Percentiles rank a stretch among this genome's conserved stretches.
Conservation (phyloP, 2,113 vertebrate species). For the Carassius auratus region DNA sequence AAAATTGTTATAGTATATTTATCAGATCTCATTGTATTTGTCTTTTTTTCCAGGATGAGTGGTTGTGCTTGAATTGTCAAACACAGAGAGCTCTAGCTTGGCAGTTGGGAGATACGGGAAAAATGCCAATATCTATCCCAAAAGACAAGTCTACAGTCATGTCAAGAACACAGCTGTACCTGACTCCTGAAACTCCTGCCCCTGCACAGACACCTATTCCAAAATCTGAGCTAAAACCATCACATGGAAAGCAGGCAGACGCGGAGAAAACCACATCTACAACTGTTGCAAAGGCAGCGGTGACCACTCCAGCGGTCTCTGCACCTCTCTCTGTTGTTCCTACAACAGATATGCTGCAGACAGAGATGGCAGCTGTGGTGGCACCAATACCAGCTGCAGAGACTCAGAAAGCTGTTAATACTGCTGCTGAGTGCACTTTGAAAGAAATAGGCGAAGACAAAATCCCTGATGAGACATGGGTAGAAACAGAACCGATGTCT, state of each 20-base stretch:
- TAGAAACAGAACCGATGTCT: not conserved
- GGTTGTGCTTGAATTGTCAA: constrained; percentile 97
- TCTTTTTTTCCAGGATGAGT: constrained; percentile 83
- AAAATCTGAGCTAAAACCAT: constrained; percentile 15
- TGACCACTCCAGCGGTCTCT: constrained; percentile 19
- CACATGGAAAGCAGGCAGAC: constrained; percentile 34
- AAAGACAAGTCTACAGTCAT: constrained; percentile 62
- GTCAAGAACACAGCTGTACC: constrained; percentile 60
- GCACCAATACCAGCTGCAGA: constrained; percentile 9
- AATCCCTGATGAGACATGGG: not conserved
- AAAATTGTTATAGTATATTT: not conserved
- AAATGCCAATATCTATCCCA: constrained; percentile 66
- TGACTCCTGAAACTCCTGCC: constrained; percentile 16
- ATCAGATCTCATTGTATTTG: constrained; percentile 2
- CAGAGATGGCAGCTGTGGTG: constrained; percentile 6
- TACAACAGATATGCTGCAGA: constrained; percentile 42
- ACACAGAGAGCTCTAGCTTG: constrained; percentile 89
- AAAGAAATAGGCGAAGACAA: constrained; percentile 25
- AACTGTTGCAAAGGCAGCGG: constrained; percentile 7
- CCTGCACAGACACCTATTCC: constrained; percentile 36
- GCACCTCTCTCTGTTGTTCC: constrained; percentile 1
- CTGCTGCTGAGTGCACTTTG: constrained; percentile 3
- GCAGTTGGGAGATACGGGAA: constrained; percentile 82
- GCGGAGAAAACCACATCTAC: constrained; percentile 37
- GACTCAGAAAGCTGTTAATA: not conserved